Conservation (phyloP, 1,140 invertebrate species). For the Latrodectus geometricus region DNA sequence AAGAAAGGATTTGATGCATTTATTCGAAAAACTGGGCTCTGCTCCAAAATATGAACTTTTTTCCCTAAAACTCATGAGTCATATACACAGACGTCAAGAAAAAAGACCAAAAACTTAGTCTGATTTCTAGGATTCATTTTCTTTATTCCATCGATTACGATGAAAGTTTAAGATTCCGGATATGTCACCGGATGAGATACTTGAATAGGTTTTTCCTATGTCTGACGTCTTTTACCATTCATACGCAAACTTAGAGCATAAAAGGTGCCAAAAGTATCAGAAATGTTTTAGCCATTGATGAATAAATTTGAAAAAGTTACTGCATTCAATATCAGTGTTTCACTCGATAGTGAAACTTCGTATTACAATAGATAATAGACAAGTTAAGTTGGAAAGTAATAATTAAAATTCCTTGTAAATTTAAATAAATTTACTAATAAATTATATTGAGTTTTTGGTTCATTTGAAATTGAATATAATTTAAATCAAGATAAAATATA, state of each 20-base stretch:
- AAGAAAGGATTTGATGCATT: not conserved
- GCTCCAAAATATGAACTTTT: slow-evolving; percentile 39
- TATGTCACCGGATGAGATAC: not conserved
- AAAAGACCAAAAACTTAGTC: not conserved
- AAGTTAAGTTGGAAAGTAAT: too few species aligned
- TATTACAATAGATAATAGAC: too few species aligned
- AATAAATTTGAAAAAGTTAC: too few species aligned
- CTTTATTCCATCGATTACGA: not conserved
- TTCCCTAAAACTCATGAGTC: not conserved
- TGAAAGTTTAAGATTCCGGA: not conserved
- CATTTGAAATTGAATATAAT: too few species aligned
- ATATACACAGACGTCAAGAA: not conserved
- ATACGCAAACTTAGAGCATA: not conserved
- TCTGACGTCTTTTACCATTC: not conserved
- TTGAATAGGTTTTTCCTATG: not conserved
- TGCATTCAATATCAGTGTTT: not conserved
- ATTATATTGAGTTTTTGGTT: too few species aligned
- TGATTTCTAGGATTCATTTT: not conserved
- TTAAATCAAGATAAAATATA: too few species aligned
- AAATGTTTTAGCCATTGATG: too few species aligned
- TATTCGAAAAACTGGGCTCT: slow-evolving; percentile 43
- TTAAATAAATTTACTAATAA: too few species aligned
- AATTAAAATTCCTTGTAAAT: too few species aligned
- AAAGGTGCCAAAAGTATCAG: not conserved
- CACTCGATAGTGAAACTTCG: too few species aligned